These are phyloP conservation scores for Apis cerana DNA, from an alignment of 1,140 invertebrate genomes.

Conservation along the genomic window DNA sequence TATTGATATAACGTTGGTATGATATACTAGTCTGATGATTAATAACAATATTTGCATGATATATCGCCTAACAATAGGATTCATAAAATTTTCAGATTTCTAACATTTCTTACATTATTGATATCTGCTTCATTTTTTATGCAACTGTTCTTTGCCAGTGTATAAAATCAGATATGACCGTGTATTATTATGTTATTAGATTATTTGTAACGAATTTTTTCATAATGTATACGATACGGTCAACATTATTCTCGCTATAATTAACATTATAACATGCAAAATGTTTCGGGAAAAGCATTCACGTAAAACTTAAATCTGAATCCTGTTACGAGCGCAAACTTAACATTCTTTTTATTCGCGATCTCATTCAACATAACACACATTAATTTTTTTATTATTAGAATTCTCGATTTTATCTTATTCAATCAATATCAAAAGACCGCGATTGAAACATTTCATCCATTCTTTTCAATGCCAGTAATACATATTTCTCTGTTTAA, in stretches of 20 bases:
- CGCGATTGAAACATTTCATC: neutral
- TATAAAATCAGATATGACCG: slow-evolving; percentile 74
- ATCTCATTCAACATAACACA: slow-evolving; percentile 1
- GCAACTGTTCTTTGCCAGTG: slow-evolving; percentile 31
- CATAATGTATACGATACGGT: neutral
- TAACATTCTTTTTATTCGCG: neutral
- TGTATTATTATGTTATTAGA: slow-evolving; percentile 47
- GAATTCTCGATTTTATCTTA: slow-evolving; percentile 11
- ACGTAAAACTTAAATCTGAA: neutral
- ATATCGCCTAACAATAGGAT: slow-evolving; percentile 38
- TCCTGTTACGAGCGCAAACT: slow-evolving; percentile 2
- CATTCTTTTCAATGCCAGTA: neutral
- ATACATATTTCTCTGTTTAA: neutral
- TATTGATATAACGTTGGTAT: slow-evolving; percentile 46
- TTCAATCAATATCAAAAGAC: neutral
- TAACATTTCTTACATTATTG: slow-evolving; percentile 56
- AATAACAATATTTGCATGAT: slow-evolving; percentile 53
- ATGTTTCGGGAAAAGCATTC: neutral
- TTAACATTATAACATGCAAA: neutral
- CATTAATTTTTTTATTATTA: neutral
- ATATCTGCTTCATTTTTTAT: slow-evolving; percentile 35
- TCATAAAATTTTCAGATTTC: slow-evolving; percentile 61
- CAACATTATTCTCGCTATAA: slow-evolving; percentile 15
- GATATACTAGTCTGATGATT: slow-evolving; percentile 46
- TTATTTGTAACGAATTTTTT: slow-evolving; percentile 57